Evolutionary conservation across 2,888 invertebrate genomes (phyloP), one percentile per base, ranked within the genome.

Genomic region (Drosophila stalkeri): DNA sequence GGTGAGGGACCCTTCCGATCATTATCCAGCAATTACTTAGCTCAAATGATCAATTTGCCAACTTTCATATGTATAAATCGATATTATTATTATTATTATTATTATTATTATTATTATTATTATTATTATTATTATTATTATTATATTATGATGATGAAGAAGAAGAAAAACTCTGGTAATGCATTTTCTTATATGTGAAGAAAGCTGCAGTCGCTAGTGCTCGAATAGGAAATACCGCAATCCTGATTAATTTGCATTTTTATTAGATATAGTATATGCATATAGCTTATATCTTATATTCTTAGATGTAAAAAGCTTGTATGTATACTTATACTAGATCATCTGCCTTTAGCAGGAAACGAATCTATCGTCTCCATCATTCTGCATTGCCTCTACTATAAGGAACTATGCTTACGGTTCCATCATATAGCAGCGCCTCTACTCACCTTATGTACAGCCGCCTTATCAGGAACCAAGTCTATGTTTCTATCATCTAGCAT

Each of bases 1-100:
- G 77, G 76, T 75, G 63, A 64, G 20, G 39, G 11, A 55, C 56
- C 61, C 43, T 44, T 3, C 12, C n/a, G 33, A 16, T 8, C 18
- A 41, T 27, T 18, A 49, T 18, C 33, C 18, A 49, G 11, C 23
- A 33, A 47, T 23, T 64, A 49, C 23, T 31, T 31, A n/a, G 31
- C 20, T 7, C 5, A 35, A n/a, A 31, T 37, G 46, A 46, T n/a
- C 16, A 37, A 61, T 23, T 51, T 31, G 47, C 27, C 47, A 51
- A 35, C 51, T 35, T 51, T 51, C 51, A 51, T 51, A 20, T 6
- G n/a, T 5, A 31, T 11, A 49, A 49, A 49, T 31, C n/a, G 31
- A 49, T 49, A 49, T 49, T n/a, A 31, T 11, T 16, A 49, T 49
- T 49, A 20, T 33, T 41, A 8, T 27, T 27, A 14, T 23, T 49